Evolutionary conservation across 30 jellyfish, hydroid and myxozoan genomes (phyloP).

Genomic region (Turritopsis rubra): DNA sequence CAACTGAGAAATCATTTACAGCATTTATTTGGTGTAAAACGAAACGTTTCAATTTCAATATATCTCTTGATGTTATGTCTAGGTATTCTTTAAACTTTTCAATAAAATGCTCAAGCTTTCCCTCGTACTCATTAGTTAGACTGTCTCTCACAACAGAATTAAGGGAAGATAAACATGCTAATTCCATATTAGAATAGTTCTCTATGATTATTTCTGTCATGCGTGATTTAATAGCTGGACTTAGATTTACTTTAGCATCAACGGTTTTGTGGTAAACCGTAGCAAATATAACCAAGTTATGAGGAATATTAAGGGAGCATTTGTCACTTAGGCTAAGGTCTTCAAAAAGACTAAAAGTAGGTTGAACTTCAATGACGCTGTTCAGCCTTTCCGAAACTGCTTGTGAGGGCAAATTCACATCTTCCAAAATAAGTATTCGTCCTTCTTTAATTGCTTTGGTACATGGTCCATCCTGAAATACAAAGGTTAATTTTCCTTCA

Average conservation of each 20-base stretch:
- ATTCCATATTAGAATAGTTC: neutral
- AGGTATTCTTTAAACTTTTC: neutral
- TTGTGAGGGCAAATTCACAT: slow-evolving; percentile 15
- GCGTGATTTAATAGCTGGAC: slow-evolving; percentile 22
- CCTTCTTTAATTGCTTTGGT: slow-evolving; percentile 20
- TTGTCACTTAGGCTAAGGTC: neutral
- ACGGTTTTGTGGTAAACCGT: slow-evolving; percentile 6
- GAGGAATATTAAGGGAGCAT: neutral
- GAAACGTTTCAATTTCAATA: neutral
- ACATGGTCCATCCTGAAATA: slow-evolving; percentile 27
- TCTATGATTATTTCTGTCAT: slow-evolving; percentile 13
- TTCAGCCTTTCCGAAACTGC: slow-evolving; percentile 22
- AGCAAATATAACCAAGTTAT: neutral
- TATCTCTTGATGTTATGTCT: slow-evolving; percentile 16
- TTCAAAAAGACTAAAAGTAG: slow-evolving; percentile 12
- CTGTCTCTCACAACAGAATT: neutral
- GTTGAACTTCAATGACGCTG: slow-evolving; percentile 5
- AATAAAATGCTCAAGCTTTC: neutral
- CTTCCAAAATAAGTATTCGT: neutral
- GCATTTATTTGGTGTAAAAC: neutral
- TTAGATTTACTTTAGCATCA: neutral
- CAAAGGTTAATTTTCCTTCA: neutral
- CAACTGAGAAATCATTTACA: neutral
- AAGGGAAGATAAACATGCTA: neutral
- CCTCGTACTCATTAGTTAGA: neutral